phyloP scores from a whole-genome alignment of 1,140 invertebrate genomes.

The Meloidogyne exigua region DNA sequence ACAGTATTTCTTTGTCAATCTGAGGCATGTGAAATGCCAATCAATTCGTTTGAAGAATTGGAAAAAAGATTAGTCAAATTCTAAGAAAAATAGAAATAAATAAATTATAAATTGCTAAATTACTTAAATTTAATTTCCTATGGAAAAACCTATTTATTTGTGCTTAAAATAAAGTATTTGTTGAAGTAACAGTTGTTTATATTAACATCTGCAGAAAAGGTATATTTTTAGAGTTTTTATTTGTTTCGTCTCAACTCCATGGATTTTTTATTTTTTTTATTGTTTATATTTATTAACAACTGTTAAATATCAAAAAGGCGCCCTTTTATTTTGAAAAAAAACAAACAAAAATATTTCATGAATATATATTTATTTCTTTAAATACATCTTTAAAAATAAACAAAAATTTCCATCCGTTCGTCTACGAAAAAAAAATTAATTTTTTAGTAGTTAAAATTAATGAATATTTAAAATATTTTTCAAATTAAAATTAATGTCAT shows the following conservation, averaged over 20 bases:
- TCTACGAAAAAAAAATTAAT: not conserved
- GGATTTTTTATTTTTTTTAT: not conserved
- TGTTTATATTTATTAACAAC: not conserved
- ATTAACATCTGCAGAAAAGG: not conserved
- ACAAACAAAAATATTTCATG: no score
- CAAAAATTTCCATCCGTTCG: not conserved
- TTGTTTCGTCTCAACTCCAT: not conserved
- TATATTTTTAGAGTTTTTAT: not conserved
- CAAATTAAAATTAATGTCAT: not conserved
- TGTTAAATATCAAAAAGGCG: not conserved
- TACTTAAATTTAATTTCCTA: not conserved
- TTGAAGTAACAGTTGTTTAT: not conserved
- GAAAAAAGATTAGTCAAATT: slow-evolving; percentile 20
- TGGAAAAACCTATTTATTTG: slow-evolving; percentile 13
- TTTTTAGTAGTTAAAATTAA: not conserved
- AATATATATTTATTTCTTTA: not conserved
- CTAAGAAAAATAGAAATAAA: not conserved
- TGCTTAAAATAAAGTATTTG: not conserved
- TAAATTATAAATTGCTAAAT: not conserved
- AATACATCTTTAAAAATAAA: not conserved
- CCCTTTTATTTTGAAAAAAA: no score
- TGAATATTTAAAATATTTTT: not conserved
- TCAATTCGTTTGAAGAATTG: slow-evolving; percentile 20
- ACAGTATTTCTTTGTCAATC: slow-evolving; percentile 24
- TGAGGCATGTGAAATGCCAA: slow-evolving; percentile 29